Evolutionary conservation across 2,113 vertebrate genomes (phyloP).

Genomic region (Bothrops jararaca): DNA sequence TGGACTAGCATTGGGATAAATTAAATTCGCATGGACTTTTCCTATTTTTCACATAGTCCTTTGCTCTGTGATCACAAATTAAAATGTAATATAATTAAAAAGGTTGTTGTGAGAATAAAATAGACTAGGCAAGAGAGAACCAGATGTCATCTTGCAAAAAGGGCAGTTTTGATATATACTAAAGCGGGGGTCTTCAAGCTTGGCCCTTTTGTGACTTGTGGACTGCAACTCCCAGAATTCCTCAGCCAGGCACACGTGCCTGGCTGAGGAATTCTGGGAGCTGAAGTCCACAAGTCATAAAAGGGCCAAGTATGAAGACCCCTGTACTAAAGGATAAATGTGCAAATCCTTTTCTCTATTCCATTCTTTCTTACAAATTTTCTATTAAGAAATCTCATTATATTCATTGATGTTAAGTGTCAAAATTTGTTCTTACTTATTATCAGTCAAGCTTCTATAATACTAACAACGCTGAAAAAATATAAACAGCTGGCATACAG

Average conservation of each 20-base stretch:
- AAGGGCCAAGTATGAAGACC: too few species aligned
- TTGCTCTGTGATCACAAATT: not conserved
- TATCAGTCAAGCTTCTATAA: not conserved
- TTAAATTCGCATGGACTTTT: not conserved
- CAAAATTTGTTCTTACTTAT: not conserved
- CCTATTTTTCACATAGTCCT: not conserved
- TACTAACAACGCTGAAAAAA: not conserved
- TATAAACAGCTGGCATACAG: not conserved
- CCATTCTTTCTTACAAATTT: too few species aligned
- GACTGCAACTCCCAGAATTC: too few species aligned
- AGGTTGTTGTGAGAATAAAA: not conserved
- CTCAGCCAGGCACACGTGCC: too few species aligned
- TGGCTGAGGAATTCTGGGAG: too few species aligned
- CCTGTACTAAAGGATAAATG: not conserved
- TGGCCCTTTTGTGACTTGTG: too few species aligned
- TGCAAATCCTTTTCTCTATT: not conserved
- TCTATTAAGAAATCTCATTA: not conserved
- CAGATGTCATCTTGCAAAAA: not conserved
- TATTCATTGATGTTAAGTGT: too few species aligned
- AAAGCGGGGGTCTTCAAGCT: not conserved
- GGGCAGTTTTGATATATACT: not conserved
- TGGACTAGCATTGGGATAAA: not conserved
- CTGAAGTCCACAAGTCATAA: too few species aligned
- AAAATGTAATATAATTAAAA: not conserved
- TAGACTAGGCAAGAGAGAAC: not conserved